Percentiles rank a stretch among this genome's conserved stretches.
These are phyloP conservation scores for Esox lucius DNA, from an alignment of 2,797 vertebrate species.

Conservation along the genomic window DNA sequence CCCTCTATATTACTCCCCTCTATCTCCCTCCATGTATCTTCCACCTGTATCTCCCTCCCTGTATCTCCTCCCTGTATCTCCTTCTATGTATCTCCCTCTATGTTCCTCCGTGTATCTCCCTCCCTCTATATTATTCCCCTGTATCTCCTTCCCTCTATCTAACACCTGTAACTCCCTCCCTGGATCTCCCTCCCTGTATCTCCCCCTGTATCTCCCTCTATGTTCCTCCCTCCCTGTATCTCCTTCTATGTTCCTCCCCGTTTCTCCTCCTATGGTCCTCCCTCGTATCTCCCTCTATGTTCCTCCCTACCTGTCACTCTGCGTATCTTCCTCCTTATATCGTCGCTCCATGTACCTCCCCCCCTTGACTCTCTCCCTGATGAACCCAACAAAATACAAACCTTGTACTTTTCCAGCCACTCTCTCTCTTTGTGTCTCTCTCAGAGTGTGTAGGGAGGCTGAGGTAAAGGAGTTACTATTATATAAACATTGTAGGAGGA, in stretches of 20 bases:
- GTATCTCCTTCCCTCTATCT: not conserved
- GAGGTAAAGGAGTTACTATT: constrained; percentile 70
- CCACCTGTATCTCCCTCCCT: no score
- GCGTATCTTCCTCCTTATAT: no score
- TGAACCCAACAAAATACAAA: constrained; percentile 47
- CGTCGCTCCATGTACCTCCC: no score
- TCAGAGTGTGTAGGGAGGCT: constrained; percentile 63
- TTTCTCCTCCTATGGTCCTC: no score
- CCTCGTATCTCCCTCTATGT: constrained; percentile 28
- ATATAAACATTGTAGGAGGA: constrained; percentile 73
- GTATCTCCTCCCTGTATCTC: no score
- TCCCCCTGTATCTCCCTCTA: no score
- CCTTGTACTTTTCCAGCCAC: constrained; percentile 42
- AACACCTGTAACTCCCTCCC: not conserved
- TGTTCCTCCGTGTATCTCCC: no score
- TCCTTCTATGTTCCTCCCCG: not conserved
- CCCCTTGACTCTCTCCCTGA: not conserved
- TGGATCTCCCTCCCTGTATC: not conserved
- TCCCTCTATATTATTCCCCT: no score
- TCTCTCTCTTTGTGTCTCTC: constrained; percentile 57
- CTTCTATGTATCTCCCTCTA: no score
- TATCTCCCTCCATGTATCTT: no score
- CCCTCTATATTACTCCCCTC: constrained; percentile 19
- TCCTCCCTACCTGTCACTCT: not conserved
- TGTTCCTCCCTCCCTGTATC: not conserved